Evolutionary conservation across 2,113 vertebrate species (phyloP).

Genomic region (Toxotes jaculatrix): DNA sequence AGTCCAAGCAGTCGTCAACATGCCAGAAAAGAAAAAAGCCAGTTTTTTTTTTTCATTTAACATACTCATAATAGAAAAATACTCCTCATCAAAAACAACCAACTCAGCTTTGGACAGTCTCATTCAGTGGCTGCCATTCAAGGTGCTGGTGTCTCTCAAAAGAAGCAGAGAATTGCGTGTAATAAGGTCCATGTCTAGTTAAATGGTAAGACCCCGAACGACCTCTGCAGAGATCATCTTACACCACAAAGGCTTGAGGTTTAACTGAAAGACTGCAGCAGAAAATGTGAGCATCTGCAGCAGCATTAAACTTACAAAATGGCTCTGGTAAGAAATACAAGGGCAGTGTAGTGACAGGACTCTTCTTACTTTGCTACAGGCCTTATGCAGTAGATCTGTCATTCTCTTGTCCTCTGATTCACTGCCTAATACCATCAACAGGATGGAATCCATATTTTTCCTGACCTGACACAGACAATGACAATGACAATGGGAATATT

Average conservation of each 20-base stretch:
- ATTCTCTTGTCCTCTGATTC: background rate
- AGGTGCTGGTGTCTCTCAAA: conserved; percentile 25
- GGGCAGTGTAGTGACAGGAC: conserved; percentile 34
- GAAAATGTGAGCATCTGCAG: conserved; percentile 42
- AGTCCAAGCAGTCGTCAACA: background rate
- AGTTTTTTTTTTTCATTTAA: conserved; percentile 6
- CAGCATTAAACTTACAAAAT: conserved; percentile 51
- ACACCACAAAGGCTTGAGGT: conserved; percentile 26
- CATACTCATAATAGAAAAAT: conserved; percentile 36
- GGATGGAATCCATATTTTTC: background rate
- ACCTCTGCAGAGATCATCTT: conserved; percentile 37
- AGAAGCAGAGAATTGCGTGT: conserved; percentile 23
- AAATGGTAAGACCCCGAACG: conserved; percentile 7
- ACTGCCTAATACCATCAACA: background rate
- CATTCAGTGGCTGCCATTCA: background rate
- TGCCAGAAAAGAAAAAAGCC: conserved; percentile 39
- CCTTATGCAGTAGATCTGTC: background rate
- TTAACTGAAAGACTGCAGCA: conserved; percentile 36
- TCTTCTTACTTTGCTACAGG: conserved; percentile 1
- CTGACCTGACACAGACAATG: conserved; percentile 4
- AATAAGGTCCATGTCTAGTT: conserved; percentile 45
- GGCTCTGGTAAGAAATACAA: conserved; percentile 30
- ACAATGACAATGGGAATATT: conserved; percentile 41
- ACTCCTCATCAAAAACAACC: conserved; percentile 25
- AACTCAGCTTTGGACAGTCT: conserved; percentile 2